These are phyloP conservation scores for Acronicta psi DNA, from an alignment of 2,888 invertebrate genomes.

Conservation along the genomic window DNA sequence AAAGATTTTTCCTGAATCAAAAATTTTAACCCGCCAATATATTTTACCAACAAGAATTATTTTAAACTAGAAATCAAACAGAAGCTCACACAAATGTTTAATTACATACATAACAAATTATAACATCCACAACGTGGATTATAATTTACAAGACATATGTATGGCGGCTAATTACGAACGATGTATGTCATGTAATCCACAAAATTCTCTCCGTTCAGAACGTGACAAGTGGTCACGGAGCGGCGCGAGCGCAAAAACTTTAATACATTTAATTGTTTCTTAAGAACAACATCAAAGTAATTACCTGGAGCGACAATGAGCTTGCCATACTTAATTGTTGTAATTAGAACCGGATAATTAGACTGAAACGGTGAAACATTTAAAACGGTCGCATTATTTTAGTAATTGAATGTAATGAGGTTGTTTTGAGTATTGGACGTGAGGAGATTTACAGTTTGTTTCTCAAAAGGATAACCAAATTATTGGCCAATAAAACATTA, in stretches of 20 bases:
- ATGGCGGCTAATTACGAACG: not conserved
- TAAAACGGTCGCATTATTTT: conserved; percentile 32
- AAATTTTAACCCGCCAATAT: too few relatives aligned
- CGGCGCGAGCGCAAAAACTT: conserved; percentile 30
- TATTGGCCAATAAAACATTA: not conserved
- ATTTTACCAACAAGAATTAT: too few relatives aligned
- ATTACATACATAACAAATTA: too few relatives aligned
- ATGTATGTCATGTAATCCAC: conserved; percentile 13
- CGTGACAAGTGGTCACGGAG: conserved; percentile 16
- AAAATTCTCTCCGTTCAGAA: conserved; percentile 42
- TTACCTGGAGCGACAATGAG: conserved; percentile 59
- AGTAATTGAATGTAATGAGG: conserved; percentile 42
- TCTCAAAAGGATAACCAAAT: conserved; percentile 6
- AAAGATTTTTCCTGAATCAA: too few relatives aligned
- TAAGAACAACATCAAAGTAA: conserved; percentile 58
- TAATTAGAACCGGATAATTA: conserved; percentile 65
- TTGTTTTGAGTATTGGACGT: conserved; percentile 23
- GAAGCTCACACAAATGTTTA: too few relatives aligned
- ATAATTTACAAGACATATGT: not conserved
- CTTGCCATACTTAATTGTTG: conserved; percentile 65
- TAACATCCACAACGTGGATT: too few relatives aligned
- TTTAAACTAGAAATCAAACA: too few relatives aligned
- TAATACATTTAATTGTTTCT: conserved; percentile 63
- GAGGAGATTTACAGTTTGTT: conserved; percentile 10
- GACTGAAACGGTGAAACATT: conserved; percentile 43